Conservation (phyloP, 92 coral and sea anemone species). For the Chrysogorgia sp. region DNA sequence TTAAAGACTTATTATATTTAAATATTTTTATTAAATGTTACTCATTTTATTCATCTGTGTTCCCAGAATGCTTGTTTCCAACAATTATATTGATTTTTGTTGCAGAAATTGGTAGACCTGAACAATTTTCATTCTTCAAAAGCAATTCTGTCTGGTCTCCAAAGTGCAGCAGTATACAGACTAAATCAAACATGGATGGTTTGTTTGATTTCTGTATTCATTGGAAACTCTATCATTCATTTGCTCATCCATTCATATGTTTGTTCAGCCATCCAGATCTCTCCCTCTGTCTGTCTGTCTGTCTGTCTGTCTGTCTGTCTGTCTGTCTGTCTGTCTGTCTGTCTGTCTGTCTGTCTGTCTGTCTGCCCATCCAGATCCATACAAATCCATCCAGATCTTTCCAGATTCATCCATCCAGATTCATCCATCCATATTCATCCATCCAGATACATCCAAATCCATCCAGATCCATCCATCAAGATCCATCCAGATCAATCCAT, state of each 20-base stretch:
- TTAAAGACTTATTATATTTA: not conserved
- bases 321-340: no score
- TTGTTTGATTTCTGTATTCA: slow-evolving; percentile 21
- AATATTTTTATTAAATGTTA: no score
- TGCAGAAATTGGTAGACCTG: slow-evolving; percentile 85
- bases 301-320: no score
- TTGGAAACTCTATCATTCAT: not conserved
- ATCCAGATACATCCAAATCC: no score
- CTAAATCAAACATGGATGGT: slow-evolving; percentile 94
- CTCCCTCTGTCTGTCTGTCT: not conserved
- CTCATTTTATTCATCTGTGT: not conserved
- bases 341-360: no score
- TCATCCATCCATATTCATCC: no score
- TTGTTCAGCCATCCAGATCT: no score
- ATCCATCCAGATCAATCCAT: no score
- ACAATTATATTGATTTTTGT: not conserved
- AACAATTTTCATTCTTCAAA: slow-evolving; percentile 88
- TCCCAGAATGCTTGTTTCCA: not conserved
- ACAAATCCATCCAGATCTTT: no score
- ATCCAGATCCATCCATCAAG: no score
- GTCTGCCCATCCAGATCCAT: no score
- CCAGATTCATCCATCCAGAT: no score
- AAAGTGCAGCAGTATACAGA: slow-evolving; percentile 93
- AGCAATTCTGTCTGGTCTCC: slow-evolving; percentile 95
- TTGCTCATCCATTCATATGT: not conserved